These are phyloP conservation scores for Azorinus chamasolen DNA, from an alignment of 2,888 invertebrate genomes.

Conservation along the genomic window DNA sequence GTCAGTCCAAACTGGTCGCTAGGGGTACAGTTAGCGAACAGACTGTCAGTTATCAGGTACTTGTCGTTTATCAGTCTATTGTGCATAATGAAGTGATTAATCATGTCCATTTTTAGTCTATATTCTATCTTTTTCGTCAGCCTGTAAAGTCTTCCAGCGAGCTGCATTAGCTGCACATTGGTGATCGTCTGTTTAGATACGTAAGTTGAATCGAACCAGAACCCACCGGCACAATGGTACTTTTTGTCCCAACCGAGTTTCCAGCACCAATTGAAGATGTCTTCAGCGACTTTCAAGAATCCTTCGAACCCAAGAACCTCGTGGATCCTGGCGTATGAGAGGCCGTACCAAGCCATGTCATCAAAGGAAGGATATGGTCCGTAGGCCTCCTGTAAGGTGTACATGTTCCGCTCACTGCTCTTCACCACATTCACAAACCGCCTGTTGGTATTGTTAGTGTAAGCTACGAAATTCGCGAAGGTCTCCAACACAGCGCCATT, in stretches of 20 bases:
- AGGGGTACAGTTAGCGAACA: slow-evolving; percentile 50
- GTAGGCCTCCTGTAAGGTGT: slow-evolving; percentile 69
- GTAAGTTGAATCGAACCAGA: slow-evolving; percentile 69
- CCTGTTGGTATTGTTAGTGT: slow-evolving; percentile 66
- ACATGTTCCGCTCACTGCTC: slow-evolving; percentile 60
- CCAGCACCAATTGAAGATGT: slow-evolving; percentile 73
- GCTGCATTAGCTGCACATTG: slow-evolving; percentile 66
- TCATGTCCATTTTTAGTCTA: slow-evolving; percentile 47
- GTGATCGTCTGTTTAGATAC: slow-evolving; percentile 70
- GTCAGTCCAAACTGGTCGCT: slow-evolving; percentile 59
- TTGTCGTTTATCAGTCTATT: slow-evolving; percentile 67
- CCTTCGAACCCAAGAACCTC: slow-evolving; percentile 58
- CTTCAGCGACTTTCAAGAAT: slow-evolving; percentile 62
- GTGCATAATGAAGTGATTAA: slow-evolving; percentile 61
- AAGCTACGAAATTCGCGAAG: slow-evolving; percentile 66
- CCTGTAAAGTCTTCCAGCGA: slow-evolving; percentile 65
- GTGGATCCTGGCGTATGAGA: slow-evolving; percentile 66
- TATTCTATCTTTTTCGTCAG: slow-evolving; percentile 59
- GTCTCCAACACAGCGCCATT: slow-evolving; percentile 72
- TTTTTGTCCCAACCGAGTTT: slow-evolving; percentile 68
- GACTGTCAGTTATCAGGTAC: slow-evolving; percentile 64
- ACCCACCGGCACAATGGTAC: slow-evolving; percentile 66
- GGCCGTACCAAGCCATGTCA: slow-evolving; percentile 75
- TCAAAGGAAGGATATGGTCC: slow-evolving; percentile 74
- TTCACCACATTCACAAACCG: slow-evolving; percentile 61